Evolutionary conservation across 2,888 invertebrate species (phyloP).

Genomic region (Myopa tessellatipennis): DNA sequence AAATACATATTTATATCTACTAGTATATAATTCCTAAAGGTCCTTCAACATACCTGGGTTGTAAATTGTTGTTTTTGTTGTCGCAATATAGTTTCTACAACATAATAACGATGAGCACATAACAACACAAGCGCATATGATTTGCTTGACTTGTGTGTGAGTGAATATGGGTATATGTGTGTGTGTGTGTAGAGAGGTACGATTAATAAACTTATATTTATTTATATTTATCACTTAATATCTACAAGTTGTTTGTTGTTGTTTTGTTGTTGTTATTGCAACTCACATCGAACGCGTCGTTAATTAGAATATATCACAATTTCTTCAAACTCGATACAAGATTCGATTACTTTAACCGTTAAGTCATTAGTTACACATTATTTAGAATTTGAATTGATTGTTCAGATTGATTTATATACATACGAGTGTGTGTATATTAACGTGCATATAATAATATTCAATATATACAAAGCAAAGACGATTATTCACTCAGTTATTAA

Average conservation of each 20-base stretch:
- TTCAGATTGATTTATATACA: background rate
- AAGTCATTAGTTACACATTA: background rate
- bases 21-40: no score
- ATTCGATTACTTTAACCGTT: background rate
- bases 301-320: constrained; percentile 53
- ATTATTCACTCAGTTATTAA: background rate
- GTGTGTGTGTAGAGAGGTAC: background rate
- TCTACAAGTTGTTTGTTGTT: background rate
- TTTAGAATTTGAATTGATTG: constrained; percentile 11
- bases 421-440: background rate
- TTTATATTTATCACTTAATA: constrained; percentile 2
- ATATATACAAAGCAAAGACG: no score
- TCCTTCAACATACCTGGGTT: background rate
- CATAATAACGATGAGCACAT: background rate
- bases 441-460: background rate
- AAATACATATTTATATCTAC: no score
- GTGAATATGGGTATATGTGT: background rate
- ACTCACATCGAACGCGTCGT: background rate
- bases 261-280: constrained; percentile 2
- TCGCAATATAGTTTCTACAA: no score
- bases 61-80: background rate
- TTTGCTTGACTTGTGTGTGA: background rate
- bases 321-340: constrained; percentile 39
- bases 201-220: background rate
- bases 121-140: background rate